Percentiles rank a stretch among this genome's conserved stretches.
phyloP scores from a whole-genome alignment of 1,140 invertebrate genomes.

The Orchestia grillus region DNA sequence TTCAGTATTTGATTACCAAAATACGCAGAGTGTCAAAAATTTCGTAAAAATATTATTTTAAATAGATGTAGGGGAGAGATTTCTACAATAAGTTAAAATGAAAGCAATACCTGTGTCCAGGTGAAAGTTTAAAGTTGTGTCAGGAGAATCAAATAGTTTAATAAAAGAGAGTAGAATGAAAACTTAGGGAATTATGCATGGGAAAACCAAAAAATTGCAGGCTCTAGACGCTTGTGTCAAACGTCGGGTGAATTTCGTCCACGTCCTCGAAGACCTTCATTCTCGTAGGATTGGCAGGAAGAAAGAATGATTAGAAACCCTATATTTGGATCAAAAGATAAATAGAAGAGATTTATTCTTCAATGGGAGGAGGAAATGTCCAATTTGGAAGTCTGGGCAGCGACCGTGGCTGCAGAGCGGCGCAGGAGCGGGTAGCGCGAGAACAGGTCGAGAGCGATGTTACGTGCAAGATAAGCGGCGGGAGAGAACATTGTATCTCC shows the following conservation, averaged over 20 bases:
- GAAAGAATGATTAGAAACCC: background rate
- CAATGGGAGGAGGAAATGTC: background rate
- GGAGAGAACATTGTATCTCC: background rate
- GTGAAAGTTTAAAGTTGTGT: background rate
- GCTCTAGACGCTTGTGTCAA: background rate
- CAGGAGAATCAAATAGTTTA: background rate
- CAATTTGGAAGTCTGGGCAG: background rate
- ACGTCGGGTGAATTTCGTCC: background rate
- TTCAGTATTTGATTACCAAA: background rate
- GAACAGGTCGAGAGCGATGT: background rate
- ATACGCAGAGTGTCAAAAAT: background rate
- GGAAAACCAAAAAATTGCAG: background rate
- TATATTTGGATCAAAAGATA: background rate
- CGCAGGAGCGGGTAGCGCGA: background rate
- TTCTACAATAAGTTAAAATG: background rate
- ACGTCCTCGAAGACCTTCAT: background rate
- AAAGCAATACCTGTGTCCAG: background rate
- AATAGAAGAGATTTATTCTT: constrained; percentile 10
- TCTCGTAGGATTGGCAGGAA: background rate
- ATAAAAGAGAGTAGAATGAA: background rate
- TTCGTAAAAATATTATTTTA: background rate
- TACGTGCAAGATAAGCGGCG: background rate
- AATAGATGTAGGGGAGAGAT: background rate
- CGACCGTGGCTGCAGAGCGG: background rate
- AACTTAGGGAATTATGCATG: background rate